phyloP scores from a whole-genome alignment of 2,113 vertebrate species.

The Elachura formosa region DNA sequence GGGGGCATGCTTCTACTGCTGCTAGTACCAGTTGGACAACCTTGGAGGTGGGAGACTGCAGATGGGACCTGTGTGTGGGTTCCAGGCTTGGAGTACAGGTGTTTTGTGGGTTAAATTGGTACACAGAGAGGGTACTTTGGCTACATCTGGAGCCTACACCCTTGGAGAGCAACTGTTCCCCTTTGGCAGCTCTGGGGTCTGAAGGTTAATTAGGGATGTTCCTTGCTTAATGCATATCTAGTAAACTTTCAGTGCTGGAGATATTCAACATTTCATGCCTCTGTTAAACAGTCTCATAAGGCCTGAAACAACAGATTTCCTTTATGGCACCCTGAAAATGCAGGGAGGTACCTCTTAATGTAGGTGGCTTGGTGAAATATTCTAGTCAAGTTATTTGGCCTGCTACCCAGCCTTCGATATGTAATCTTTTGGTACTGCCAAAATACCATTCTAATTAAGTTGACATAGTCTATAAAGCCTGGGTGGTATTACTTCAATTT shows the following conservation, averaged over 20 bases:
- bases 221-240: neutral
- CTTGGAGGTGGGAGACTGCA: neutral
- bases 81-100: neutral
- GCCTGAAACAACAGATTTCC: conserved; percentile 8
- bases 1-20: neutral
- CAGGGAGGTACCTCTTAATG: conserved; percentile 24
- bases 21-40: neutral
- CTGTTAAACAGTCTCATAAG: neutral
- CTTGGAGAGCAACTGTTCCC: neutral
- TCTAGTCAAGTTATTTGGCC: conserved; percentile 42
- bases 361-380: conserved; percentile 49
- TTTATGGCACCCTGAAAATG: neutral
- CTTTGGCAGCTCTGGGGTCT: neutral
- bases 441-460: conserved; percentile 57
- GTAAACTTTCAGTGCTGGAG: neutral
- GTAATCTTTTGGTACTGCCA: conserved; percentile 47
- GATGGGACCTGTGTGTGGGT: neutral
- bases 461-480: conserved; percentile 39
- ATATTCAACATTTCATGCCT: neutral
- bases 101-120: neutral
- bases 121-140: neutral
- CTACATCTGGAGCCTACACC: neutral
- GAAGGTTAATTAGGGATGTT: conserved; percentile 9
- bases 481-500: conserved; percentile 41
- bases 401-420: conserved; percentile 44